Conservation (phyloP, 2,797 vertebrate genomes). For the Moxostoma hubbsi region DNA sequence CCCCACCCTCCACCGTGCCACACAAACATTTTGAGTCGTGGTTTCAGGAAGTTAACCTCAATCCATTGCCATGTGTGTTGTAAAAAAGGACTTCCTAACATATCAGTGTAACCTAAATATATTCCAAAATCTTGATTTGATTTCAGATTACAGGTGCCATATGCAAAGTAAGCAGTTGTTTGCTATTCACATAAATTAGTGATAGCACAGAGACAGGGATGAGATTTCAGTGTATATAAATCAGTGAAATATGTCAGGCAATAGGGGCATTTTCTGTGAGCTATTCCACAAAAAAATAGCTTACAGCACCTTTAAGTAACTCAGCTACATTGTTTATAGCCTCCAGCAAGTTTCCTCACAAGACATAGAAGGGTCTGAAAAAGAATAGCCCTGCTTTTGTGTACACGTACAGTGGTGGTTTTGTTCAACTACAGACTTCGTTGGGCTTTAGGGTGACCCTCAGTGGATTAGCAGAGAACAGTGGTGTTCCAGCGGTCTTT, state of each 20-base stretch:
- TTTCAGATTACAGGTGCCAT: too few species aligned
- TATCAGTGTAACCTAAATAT: neutral
- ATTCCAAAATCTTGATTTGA: neutral
- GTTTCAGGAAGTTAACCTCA: neutral
- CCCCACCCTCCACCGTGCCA: too few species aligned
- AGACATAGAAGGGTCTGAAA: conserved; percentile 28
- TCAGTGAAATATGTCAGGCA: too few species aligned
- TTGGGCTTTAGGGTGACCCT: conserved; percentile 44
- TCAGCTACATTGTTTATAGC: neutral
- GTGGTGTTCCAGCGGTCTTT: conserved; percentile 36
- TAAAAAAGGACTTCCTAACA: neutral
- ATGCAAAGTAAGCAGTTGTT: too few species aligned
- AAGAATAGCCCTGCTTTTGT: conserved; percentile 48
- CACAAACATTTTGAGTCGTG: neutral
- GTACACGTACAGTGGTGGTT: conserved; percentile 43
- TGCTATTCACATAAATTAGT: too few species aligned
- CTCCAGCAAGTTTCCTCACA: conserved; percentile 11
- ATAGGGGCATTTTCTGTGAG: too few species aligned
- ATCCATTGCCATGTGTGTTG: neutral
- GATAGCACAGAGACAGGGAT: too few species aligned
- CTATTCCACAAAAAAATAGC: too few species aligned
- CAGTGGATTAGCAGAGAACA: conserved; percentile 40
- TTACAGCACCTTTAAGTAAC: neutral
- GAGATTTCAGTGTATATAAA: too few species aligned
- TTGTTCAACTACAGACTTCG: conserved; percentile 50